Evolutionary conservation across 2,888 invertebrate species (phyloP).

Genomic region (Agrilus cyanescens): DNA sequence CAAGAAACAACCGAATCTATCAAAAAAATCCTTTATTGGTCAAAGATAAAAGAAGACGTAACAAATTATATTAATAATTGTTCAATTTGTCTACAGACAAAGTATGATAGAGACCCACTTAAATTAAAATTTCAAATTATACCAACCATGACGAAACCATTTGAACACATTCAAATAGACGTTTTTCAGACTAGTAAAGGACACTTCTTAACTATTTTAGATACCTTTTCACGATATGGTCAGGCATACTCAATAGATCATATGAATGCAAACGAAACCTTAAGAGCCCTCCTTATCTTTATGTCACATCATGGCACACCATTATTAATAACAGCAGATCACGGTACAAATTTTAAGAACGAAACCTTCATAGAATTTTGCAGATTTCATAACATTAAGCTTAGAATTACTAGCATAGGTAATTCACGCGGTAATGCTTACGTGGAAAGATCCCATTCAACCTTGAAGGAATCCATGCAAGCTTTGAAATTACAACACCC

Average conservation of each 20-base stretch:
- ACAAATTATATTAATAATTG: constrained; percentile 6
- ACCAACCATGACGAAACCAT: constrained; percentile 1
- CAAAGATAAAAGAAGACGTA: constrained; percentile 4
- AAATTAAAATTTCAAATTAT: constrained; percentile 1
- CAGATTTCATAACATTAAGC: constrained; percentile 7
- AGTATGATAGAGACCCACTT: constrained; percentile 8
- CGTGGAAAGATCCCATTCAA: too few relatives aligned
- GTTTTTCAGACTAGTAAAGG: constrained; percentile 1
- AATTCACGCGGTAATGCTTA: too few relatives aligned
- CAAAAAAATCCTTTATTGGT: constrained; percentile 1
- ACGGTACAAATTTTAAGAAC: constrained; percentile 8
- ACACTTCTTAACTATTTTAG: constrained; percentile 5
- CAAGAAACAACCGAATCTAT: too few relatives aligned
- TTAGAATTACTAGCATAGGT: not conserved
- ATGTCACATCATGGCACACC: constrained; percentile 7
- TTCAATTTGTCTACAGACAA: constrained; percentile 6
- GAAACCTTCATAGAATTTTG: constrained; percentile 3
- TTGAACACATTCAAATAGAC: constrained; percentile 2
- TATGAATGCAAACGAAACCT: constrained; percentile 6
- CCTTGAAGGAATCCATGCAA: too few relatives aligned
- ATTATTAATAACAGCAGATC: constrained; percentile 4
- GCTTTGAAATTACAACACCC: too few relatives aligned
- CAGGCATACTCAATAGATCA: constrained; percentile 1
- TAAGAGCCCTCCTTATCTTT: constrained; percentile 3
- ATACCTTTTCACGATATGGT: constrained; percentile 3